Evolutionary conservation across 1,140 invertebrate genomes (phyloP).

Genomic region (Venustaconcha ellipsiformis): DNA sequence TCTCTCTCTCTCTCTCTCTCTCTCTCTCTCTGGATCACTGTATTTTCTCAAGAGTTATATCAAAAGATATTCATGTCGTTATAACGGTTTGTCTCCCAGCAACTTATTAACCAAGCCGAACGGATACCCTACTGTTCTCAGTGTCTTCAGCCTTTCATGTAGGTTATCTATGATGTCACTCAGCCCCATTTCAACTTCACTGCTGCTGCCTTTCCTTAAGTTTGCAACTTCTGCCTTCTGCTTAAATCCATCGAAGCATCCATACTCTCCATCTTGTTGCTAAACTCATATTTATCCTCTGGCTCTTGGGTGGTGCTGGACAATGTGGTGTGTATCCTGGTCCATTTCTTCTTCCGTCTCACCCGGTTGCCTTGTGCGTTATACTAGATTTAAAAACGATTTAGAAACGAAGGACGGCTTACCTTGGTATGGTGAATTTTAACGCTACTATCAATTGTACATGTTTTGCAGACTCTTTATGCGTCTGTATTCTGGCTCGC

Average conservation of each 20-base stretch:
- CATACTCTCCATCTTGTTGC: too few species aligned
- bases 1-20: too few species aligned
- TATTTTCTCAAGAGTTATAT: too few species aligned
- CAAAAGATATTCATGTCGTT: neutral
- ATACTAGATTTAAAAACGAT: constrained; percentile 1
- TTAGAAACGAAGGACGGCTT: constrained; percentile 11
- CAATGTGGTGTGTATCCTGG: constrained; percentile 15
- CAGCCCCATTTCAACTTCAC: neutral
- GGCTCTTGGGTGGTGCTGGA: constrained; percentile 12
- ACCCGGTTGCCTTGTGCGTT: constrained; percentile 15
- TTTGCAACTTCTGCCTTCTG: too few species aligned
- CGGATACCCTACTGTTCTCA: too few species aligned
- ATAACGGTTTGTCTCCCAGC: constrained; percentile 9
- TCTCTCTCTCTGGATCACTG: too few species aligned
- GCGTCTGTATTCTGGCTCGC: neutral
- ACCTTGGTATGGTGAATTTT: constrained; percentile 12
- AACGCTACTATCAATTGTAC: constrained; percentile 3
- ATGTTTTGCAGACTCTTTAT: constrained; percentile 14
- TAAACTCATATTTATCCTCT: neutral
- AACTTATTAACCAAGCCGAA: neutral
- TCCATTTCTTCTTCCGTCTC: constrained; percentile 18
- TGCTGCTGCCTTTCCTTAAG: too few species aligned
- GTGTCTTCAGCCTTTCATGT: too few species aligned
- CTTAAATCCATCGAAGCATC: too few species aligned
- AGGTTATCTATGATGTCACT: too few species aligned